Conservation (phyloP, 2,888 invertebrate species). For the Xylota sylvarum region DNA sequence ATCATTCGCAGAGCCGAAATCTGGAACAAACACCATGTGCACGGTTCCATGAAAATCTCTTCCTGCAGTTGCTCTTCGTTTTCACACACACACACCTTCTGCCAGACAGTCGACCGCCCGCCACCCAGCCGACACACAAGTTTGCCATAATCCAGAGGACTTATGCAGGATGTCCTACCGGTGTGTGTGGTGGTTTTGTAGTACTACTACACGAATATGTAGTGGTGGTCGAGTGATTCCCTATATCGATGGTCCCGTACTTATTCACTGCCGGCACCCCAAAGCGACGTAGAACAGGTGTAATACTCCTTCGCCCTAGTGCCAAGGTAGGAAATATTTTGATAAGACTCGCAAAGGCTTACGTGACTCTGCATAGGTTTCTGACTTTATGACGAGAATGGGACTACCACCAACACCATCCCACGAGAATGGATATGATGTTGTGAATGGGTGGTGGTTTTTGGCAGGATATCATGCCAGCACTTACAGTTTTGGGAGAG, state of each 20-base stretch:
- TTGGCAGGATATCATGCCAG: conserved; percentile 72
- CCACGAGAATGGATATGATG: conserved; percentile 4
- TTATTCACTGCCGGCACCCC: conserved; percentile 43
- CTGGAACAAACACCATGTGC: conserved; percentile 68
- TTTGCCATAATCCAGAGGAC: conserved; percentile 62
- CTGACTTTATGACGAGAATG: conserved; percentile 58
- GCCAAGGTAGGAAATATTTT: conserved; percentile 56
- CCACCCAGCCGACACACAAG: conserved; percentile 30
- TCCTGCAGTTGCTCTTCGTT: conserved; percentile 60
- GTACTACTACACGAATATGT: neutral
- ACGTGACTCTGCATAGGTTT: conserved; percentile 70
- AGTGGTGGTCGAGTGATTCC: conserved; percentile 49
- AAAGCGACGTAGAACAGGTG: conserved; percentile 70
- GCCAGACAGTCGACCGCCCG: neutral
- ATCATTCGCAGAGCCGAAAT: conserved; percentile 56
- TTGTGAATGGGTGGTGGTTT: conserved; percentile 52
- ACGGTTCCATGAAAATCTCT: conserved; percentile 66
- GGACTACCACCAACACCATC: neutral
- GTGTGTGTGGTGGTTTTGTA: conserved; percentile 19
- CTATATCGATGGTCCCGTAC: conserved; percentile 58
- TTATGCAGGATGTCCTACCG: conserved; percentile 64
- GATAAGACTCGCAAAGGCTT: conserved; percentile 71
- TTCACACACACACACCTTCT: conserved; percentile 40
- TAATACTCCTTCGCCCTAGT: conserved; percentile 56
- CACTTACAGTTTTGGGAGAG: conserved; percentile 31